phyloP scores from a whole-genome alignment of 2,113 vertebrate species.

The Myotis davidii region DNA sequence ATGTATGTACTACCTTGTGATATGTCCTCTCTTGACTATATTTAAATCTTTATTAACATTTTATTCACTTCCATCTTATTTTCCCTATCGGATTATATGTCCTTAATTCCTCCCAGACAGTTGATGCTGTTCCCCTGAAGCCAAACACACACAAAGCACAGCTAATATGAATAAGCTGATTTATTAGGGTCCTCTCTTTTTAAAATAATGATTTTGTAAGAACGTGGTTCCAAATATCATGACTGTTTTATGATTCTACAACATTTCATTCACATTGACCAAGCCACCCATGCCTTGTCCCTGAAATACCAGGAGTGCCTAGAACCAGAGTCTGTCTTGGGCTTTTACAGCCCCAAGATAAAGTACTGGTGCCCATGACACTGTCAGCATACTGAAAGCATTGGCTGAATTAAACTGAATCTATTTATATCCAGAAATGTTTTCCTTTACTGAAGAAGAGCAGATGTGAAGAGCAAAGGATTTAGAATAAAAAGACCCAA shows the following conservation, averaged over 20 bases:
- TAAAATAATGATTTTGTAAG: neutral
- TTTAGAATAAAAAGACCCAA: neutral
- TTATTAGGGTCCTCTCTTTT: neutral
- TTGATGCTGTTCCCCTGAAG: neutral
- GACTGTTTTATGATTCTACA: neutral
- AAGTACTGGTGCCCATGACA: neutral
- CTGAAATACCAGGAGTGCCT: neutral
- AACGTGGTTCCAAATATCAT: neutral
- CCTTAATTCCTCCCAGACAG: neutral
- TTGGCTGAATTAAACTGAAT: neutral
- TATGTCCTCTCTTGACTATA: neutral
- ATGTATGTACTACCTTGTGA: neutral
- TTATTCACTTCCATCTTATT: constrained; percentile 35
- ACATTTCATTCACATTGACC: neutral
- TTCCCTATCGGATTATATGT: neutral
- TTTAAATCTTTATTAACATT: constrained; percentile 13
- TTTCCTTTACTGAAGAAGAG: neutral
- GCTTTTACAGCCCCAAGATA: neutral
- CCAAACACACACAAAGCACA: neutral
- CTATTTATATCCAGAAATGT: neutral
- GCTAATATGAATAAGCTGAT: neutral
- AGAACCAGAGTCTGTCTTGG: neutral
- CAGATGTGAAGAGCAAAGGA: neutral
- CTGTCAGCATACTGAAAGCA: neutral
- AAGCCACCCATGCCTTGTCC: neutral